A percentile compares a stretch with the other conserved stretches of the same genome.
Conservation (phyloP, 2,888 invertebrate species). For the Apoda limacodes region DNA sequence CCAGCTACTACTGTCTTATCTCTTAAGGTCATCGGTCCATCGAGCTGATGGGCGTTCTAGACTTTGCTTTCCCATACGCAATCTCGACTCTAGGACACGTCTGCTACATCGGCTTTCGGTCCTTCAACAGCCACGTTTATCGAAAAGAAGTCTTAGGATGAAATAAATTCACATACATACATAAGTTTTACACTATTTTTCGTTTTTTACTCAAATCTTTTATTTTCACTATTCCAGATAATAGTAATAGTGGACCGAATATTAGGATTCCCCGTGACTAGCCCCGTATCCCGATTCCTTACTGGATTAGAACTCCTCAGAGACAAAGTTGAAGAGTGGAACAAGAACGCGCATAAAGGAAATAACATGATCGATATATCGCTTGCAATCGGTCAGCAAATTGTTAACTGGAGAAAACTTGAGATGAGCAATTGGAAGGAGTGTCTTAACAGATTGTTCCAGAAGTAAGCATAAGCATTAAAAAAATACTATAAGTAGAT, state of each 20-base stretch:
- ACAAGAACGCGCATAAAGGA: constrained; percentile 87
- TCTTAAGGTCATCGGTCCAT: no score
- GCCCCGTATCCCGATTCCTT: constrained; percentile 88
- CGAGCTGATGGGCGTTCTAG: no score
- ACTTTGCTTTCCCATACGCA: no score
- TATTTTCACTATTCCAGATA: constrained; percentile 73
- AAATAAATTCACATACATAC: no score
- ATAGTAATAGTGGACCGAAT: constrained; percentile 74
- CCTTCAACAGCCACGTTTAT: no score
- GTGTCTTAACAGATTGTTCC: constrained; percentile 77
- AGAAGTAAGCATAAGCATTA: constrained; percentile 64
- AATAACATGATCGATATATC: constrained; percentile 84
- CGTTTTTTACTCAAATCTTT: no score
- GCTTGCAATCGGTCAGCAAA: constrained; percentile 80
- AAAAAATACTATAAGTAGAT: no score
- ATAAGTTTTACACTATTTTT: no score
- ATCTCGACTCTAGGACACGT: no score
- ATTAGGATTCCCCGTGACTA: constrained; percentile 78
- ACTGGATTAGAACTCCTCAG: constrained; percentile 91
- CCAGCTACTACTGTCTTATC: no score
- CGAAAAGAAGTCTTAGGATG: no score
- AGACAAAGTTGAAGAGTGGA: constrained; percentile 90
- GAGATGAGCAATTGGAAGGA: constrained; percentile 92
- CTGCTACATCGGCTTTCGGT: no score
- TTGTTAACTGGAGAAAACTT: constrained; percentile 91